Evolutionary conservation across 2,888 invertebrate genomes (phyloP).

Genomic region (Smittia aterrima): DNA sequence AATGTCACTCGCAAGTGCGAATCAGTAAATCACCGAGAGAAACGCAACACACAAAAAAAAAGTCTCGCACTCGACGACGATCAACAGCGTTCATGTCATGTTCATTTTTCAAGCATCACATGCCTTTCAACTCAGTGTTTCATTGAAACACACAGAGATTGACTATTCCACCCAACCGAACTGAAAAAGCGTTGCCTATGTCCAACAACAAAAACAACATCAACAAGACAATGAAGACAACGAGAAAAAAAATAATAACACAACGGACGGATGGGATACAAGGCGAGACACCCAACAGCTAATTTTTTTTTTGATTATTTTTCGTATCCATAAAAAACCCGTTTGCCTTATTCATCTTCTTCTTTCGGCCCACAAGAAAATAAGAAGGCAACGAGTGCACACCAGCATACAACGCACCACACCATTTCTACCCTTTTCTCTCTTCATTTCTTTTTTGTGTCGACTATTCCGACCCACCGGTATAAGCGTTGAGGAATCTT

Average conservation of each 20-base stretch:
- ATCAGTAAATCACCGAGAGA: not conserved
- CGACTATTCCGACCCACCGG: slow-evolving; percentile 22
- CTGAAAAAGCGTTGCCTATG: slow-evolving; percentile 14
- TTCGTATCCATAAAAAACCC: slow-evolving; percentile 39
- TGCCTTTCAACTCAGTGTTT: not conserved
- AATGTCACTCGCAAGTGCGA: not conserved
- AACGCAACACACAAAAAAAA: no score
- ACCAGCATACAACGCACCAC: not conserved
- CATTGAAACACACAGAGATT: not conserved
- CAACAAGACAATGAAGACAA: not conserved
- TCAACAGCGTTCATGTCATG: not conserved
- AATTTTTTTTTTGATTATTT: slow-evolving; percentile 24
- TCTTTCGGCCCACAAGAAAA: slow-evolving; percentile 18
- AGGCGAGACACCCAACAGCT: slow-evolving; percentile 39
- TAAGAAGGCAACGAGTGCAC: not conserved
- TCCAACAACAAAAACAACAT: not conserved
- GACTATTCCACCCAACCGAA: slow-evolving; percentile 17
- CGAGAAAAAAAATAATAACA: slow-evolving; percentile 18
- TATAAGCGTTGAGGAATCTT: slow-evolving; percentile 15
- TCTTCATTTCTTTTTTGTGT: slow-evolving; percentile 10
- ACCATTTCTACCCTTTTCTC: slow-evolving; percentile 20
- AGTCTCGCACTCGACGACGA: no score
- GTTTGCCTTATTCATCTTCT: slow-evolving; percentile 39
- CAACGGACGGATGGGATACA: slow-evolving; percentile 20
- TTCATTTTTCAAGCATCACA: slow-evolving; percentile 1